Percentiles rank a stretch among this genome's conserved stretches.
phyloP scores from a whole-genome alignment of 2,797 vertebrate species.

The Anguilla anguilla region DNA sequence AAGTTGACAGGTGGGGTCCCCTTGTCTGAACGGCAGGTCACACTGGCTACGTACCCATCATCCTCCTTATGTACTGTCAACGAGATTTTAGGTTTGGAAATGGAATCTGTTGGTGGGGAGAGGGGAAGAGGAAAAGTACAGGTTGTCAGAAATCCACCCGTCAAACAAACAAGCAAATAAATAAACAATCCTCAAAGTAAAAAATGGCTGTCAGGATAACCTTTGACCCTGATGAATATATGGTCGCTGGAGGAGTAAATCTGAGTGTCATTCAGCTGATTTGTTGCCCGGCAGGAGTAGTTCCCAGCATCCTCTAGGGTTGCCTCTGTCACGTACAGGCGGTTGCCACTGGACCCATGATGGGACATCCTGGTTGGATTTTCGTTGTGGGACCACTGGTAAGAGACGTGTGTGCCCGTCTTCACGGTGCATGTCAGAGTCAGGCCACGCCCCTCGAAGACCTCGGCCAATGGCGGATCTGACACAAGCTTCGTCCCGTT shows the following conservation, averaged over 20 bases:
- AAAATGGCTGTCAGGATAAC: constrained; percentile 41
- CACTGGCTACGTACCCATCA: constrained; percentile 34
- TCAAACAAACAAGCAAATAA: background rate
- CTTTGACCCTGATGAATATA: constrained; percentile 59
- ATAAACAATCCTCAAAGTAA: background rate
- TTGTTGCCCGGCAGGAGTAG: too few relatives aligned
- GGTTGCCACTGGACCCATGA: background rate
- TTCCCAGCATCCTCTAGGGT: too few relatives aligned
- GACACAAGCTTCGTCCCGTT: background rate
- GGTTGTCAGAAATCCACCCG: background rate
- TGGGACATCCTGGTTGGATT: background rate
- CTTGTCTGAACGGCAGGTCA: constrained; percentile 57
- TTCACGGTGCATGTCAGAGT: constrained; percentile 49
- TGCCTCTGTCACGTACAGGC: constrained; percentile 38
- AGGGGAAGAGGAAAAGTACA: background rate
- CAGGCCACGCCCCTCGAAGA: constrained; percentile 56
- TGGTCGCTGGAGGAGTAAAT: constrained; percentile 41
- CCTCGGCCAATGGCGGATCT: constrained; percentile 24
- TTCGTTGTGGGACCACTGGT: constrained; percentile 57
- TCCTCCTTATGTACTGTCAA: constrained; percentile 54
- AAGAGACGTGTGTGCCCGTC: constrained; percentile 59
- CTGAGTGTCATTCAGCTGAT: too few relatives aligned
- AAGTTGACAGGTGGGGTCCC: constrained; percentile 61
- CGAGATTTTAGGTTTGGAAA: constrained; percentile 59
- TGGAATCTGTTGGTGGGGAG: constrained; percentile 46